Evolutionary conservation across 2,797 vertebrate species (phyloP), one percentile per base, ranked within the genome.

Genomic region (Poeciliopsis gracilis): DNA sequence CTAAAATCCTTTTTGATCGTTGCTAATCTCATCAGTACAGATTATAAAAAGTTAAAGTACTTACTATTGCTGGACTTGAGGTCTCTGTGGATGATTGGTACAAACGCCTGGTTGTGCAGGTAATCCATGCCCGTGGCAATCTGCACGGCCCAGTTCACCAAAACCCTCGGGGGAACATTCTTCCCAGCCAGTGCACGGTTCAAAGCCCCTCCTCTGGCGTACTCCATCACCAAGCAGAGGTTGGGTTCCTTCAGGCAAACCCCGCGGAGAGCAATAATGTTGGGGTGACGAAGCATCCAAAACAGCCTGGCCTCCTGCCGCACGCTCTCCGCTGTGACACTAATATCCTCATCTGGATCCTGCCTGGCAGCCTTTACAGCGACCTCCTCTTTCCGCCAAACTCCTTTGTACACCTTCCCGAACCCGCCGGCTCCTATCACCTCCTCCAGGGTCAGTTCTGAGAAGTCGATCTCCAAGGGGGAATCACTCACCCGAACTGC

Each of bases 41-140:
- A 46, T 28, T 71, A 46, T 46, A 3, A 71, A 46, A 66, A 53
- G 45, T 57, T 46, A 73, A 45, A 43, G 47, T 88, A 97, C 97
- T 98, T 94, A 98, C 97, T 97, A 86, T 98, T 98, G 95, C 97
- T 98, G 93, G 97, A 98, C 92, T 98, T 98, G 90, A 98, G 97
- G 93, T 98, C 97, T 83, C 97, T 94, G 94, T 98, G 97, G 92
- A 98, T 97, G 92, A 98, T 97, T 46, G 97, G 96, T 53, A 98
- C 97, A 0, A 97, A 95, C 0, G 97, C 97, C 88, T 97, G 95
- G 83, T 96, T 97, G 94, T 98, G 97, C 75, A 98, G 95, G 93
- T 98, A 98, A 93, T 97, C 96, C 97, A 98, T 98, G 88, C 97
- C 97, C 6, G 95, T 96, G 36, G 97, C 97, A 63, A 98, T 95